Evolutionary conservation across 2,888 invertebrate genomes (phyloP).

Genomic region (Ptilodon capucinus): DNA sequence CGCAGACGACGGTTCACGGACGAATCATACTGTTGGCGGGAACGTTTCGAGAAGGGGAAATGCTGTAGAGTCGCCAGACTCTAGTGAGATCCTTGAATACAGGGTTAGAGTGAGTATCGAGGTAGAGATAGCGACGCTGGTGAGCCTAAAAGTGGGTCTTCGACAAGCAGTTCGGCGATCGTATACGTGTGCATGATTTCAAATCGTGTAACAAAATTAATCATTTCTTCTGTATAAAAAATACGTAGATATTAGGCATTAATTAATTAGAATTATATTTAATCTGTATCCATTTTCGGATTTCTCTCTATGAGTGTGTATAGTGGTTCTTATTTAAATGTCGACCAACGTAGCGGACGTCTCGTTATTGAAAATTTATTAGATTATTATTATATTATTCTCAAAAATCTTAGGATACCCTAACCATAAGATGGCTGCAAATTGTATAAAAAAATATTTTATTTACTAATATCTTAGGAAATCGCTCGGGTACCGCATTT

Average conservation of each 20-base stretch:
- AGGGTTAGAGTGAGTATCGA: slow-evolving; percentile 64
- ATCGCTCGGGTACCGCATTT: slow-evolving; percentile 70
- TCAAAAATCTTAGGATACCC: slow-evolving; percentile 72
- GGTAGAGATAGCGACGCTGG: slow-evolving; percentile 52
- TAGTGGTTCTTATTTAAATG: slow-evolving; percentile 81
- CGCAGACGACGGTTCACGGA: slow-evolving; percentile 35
- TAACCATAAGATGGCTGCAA: slow-evolving; percentile 81
- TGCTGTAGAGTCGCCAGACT: slow-evolving; percentile 43
- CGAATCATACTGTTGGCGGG: slow-evolving; percentile 37
- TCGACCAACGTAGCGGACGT: slow-evolving; percentile 82
- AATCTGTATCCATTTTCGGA: slow-evolving; percentile 81
- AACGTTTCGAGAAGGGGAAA: slow-evolving; percentile 47
- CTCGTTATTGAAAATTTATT: slow-evolving; percentile 81
- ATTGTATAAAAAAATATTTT: slow-evolving; percentile 76
- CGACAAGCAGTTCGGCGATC: slow-evolving; percentile 77
- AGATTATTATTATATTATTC: slow-evolving; percentile 78
- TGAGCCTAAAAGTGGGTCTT: slow-evolving; percentile 67
- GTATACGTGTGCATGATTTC: slow-evolving; percentile 80
- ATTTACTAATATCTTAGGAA: slow-evolving; percentile 77
- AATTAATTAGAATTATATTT: slow-evolving; percentile 80
- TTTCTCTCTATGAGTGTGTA: slow-evolving; percentile 82
- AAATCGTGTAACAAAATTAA: slow-evolving; percentile 74
- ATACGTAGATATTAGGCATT: slow-evolving; percentile 75
- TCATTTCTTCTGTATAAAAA: slow-evolving; percentile 78
- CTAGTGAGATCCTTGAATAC: slow-evolving; percentile 56